Evolutionary conservation across 2,113 vertebrate genomes (phyloP), one percentile per base, ranked within the genome.

Genomic region (Epinephelus moara): DNA sequence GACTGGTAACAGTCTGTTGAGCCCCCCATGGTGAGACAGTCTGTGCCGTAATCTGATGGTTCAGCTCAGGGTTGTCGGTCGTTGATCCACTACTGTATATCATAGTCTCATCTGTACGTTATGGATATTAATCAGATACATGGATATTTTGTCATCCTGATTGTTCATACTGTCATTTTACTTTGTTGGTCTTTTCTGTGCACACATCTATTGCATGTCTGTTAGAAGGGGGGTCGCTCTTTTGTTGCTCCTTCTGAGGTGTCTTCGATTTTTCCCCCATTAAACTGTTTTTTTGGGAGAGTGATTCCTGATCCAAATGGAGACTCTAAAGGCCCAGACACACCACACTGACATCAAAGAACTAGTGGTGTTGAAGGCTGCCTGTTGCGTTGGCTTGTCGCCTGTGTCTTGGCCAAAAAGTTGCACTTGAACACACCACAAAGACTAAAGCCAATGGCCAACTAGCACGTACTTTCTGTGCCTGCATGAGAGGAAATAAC

Each of bases 41-140:
- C 83, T 82, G 76, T 30, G 14, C 25, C 19, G 79, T 81, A 86
- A 81, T 88, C 67, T 78, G 66, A 72, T 49, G 47, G 55, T 75
- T 86, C 53, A 64, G 84, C 53, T 78, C 53, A 25, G 66, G 56
- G 30, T 53, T 21, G 14, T 81, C 53, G 53, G 33, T 62, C 37
- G 6, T 30, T 71, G 67, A 82, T 84, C 70, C 42, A 12, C 19
- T 45, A 2, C 60, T 79, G 45, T 64, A 14, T 27, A 63, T 69
- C 67, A 9, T 25, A 10, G 45, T 68, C 21, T 66, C 8, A n/a
- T 40, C 1, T 33, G n/a, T 55, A 37, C 19, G 30, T 47, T 53
- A 49, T n/a, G 30, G 5, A 57, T 56, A 42, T 27, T 60, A 79
- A 15, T n/a, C 21, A 68, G 14, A 64, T 21, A 40, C 4, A 59